Conservation (phyloP, 1,140 invertebrate genomes). For the Cydia amplana region DNA sequence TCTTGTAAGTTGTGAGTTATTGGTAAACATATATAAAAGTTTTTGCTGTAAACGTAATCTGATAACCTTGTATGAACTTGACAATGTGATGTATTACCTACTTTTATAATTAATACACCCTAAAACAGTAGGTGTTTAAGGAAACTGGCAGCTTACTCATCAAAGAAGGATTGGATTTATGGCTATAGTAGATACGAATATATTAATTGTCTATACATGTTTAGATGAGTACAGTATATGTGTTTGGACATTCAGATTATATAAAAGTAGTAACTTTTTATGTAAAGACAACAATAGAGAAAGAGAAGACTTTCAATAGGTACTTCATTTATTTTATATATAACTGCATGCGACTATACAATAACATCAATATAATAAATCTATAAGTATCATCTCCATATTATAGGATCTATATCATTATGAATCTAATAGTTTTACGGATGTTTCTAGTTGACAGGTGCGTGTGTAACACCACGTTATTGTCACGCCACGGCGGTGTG, state of each 20-base stretch:
- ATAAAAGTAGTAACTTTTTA: no score
- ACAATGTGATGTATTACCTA: neutral
- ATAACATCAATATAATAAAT: neutral
- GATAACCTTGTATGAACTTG: neutral
- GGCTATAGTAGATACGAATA: no score
- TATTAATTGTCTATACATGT: no score
- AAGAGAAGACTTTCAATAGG: no score
- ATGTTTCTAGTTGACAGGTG: conserved; percentile 19
- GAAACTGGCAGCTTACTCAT: neutral
- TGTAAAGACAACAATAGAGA: no score
- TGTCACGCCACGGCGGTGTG: conserved; percentile 4
- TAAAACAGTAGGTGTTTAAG: no score
- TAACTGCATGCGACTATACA: no score
- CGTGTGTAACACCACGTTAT: neutral
- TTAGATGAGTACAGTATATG: no score
- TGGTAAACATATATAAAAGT: neutral
- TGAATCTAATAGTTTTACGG: conserved; percentile 12
- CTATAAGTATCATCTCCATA: neutral
- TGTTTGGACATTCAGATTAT: no score
- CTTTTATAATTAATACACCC: neutral
- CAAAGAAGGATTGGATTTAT: no score
- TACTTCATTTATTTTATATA: no score
- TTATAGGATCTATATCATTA: neutral
- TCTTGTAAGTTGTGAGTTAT: neutral
- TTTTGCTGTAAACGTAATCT: neutral